phyloP scores from a whole-genome alignment of 2,888 invertebrate species.

The Arge pagana region DNA sequence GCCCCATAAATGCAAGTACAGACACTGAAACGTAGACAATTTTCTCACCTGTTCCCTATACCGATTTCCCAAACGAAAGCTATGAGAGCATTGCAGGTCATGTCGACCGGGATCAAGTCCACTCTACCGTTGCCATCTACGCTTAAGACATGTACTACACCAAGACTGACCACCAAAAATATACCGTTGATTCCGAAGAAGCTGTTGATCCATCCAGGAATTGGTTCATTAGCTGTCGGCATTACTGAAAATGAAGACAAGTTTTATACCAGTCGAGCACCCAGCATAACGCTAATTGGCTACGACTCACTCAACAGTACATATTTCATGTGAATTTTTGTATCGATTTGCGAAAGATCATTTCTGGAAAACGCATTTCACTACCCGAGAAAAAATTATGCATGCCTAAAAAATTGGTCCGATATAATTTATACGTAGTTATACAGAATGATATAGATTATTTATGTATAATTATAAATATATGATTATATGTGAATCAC shows the following conservation, averaged over 20 bases:
- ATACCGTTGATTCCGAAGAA: slow-evolving; percentile 83
- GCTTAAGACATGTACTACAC: slow-evolving; percentile 79
- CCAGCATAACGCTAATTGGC: too few relatives aligned
- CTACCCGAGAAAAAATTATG: background rate
- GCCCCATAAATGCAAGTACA: too few relatives aligned
- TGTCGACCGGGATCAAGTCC: slow-evolving; percentile 75
- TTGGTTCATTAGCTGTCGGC: slow-evolving; percentile 60
- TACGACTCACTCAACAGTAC: slow-evolving; percentile 4
- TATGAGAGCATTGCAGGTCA: slow-evolving; percentile 76
- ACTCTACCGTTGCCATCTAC: slow-evolving; percentile 65
- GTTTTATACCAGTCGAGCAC: too few relatives aligned
- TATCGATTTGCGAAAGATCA: too few relatives aligned
- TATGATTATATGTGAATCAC: too few relatives aligned
- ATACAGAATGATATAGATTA: too few relatives aligned
- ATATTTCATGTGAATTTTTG: too few relatives aligned
- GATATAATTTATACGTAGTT: too few relatives aligned
- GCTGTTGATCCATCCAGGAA: slow-evolving; percentile 88
- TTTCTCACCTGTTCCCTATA: too few relatives aligned
- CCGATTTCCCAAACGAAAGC: slow-evolving; percentile 69
- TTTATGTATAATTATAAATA: too few relatives aligned
- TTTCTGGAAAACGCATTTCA: background rate
- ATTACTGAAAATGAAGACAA: slow-evolving; percentile 45
- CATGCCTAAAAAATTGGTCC: too few relatives aligned
- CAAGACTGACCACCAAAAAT: slow-evolving; percentile 75
- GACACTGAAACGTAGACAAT: too few relatives aligned